Conservation (phyloP, 1,140 invertebrate genomes). For the Acyrthosiphon pisum region DNA sequence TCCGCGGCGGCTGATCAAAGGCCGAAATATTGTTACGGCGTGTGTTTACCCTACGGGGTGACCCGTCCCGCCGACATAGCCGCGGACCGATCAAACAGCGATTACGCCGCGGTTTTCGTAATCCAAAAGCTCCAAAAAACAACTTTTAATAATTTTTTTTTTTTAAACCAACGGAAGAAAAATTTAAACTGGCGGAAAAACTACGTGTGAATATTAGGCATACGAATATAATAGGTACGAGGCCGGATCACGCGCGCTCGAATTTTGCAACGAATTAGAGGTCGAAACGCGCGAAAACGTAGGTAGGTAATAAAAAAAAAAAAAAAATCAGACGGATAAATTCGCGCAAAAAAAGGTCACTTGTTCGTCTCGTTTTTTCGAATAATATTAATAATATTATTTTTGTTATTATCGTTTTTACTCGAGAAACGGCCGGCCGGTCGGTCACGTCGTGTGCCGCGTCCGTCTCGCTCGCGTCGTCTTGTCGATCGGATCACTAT, state of each 20-base stretch:
- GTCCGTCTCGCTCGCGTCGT: slow-evolving; percentile 31
- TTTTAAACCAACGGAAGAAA: neutral
- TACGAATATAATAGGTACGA: neutral
- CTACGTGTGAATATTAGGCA: neutral
- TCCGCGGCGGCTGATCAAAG: neutral
- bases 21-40: neutral
- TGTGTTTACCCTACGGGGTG: neutral
- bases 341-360: neutral
- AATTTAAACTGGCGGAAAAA: neutral
- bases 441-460: neutral
- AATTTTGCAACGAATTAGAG: neutral
- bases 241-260: neutral
- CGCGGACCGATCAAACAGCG: neutral
- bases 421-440: slow-evolving; percentile 1
- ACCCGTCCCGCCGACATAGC: neutral
- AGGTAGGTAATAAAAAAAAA: neutral
- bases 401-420: neutral
- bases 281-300: neutral
- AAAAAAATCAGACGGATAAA: neutral
- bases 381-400: neutral
- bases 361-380: neutral
- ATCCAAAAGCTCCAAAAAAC: neutral
- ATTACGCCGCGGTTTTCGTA: neutral
- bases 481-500: slow-evolving; percentile 9
- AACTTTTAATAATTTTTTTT: neutral